phyloP scores from a whole-genome alignment of 2,113 vertebrate genomes.

The Grallaria varia region DNA sequence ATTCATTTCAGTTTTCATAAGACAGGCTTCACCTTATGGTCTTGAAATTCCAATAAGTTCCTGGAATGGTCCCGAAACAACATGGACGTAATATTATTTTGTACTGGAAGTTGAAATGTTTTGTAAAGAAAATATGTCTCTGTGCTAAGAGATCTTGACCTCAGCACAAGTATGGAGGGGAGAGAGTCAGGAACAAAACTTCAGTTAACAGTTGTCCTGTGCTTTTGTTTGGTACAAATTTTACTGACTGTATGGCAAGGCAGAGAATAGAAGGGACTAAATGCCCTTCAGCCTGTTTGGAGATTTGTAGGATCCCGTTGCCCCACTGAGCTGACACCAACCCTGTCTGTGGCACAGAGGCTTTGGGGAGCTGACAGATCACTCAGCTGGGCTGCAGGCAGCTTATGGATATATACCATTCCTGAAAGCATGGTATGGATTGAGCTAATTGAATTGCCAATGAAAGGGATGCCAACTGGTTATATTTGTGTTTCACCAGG shows the following conservation, averaged over 20 bases:
- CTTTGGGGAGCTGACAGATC: background rate
- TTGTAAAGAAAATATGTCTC: background rate
- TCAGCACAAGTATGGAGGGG: background rate
- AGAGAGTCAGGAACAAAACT: background rate
- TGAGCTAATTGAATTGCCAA: background rate
- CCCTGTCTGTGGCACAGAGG: accelerated
- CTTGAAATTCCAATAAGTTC: background rate
- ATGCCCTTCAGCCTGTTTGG: background rate
- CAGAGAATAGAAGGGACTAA: background rate
- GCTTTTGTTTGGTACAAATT: background rate
- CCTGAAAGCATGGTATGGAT: background rate
- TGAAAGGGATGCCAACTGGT: background rate
- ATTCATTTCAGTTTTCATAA: background rate
- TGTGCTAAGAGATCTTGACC: background rate
- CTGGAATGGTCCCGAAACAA: background rate
- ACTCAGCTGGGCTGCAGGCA: accelerated
- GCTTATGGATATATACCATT: accelerated
- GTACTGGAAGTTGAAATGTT: background rate
- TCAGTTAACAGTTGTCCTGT: background rate
- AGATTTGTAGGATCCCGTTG: background rate
- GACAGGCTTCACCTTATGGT: background rate
- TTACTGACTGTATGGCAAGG: background rate
- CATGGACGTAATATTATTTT: background rate
- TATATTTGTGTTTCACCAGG: background rate
- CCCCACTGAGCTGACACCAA: background rate